Evolutionary conservation across 1,140 invertebrate species (phyloP), one percentile per base, ranked within the genome.

Genomic region (Euschistus heros): DNA sequence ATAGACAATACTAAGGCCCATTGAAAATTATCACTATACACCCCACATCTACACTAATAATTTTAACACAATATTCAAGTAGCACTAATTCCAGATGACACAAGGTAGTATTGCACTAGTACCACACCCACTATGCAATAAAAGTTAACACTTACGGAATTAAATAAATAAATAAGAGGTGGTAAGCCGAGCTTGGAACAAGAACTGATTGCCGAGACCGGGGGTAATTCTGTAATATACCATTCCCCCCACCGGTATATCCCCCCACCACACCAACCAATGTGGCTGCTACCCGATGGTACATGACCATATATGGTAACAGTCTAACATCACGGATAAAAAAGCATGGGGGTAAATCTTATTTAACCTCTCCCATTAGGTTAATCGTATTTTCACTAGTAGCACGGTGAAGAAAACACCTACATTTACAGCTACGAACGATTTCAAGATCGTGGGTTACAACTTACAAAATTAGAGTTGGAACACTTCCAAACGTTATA

Each of bases 241-340:
- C 47, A 17, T 18, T 24, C 20, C 44, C 67, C 63, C 64, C 64
- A 62, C 59, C 60, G 20, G 61, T 67, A 10, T 60, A 15, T 62
- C 47, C 69, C 70, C 69, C 69, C 61, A 64, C 46, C 71, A 73
- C 74, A 72, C 74, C 72, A 70, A 72, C 72, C 70, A 72, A 71
- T 74, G 69, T 72, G 71, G 75, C 74, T 71, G 69, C 77, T 78
- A 80, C 79, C 74, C 74, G 64, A 72, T 70, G 72, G 73, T 75
- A 77, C 76, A 77, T 80, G 75, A 79, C 79, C 79, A 78, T 80
- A 80, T 80, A 80, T 77, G 78, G 78, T 73, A 79, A 69, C 71
- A 68, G 69, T 68, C 65, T 67, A 69, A 71, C 71, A 72, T 71
- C 75, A 71, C 69, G 44, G 63, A 63, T 64, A 33, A 52, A 65